Evolutionary conservation across 2,797 vertebrate species (phyloP).

Genomic region (Acanthurus leucopareius): DNA sequence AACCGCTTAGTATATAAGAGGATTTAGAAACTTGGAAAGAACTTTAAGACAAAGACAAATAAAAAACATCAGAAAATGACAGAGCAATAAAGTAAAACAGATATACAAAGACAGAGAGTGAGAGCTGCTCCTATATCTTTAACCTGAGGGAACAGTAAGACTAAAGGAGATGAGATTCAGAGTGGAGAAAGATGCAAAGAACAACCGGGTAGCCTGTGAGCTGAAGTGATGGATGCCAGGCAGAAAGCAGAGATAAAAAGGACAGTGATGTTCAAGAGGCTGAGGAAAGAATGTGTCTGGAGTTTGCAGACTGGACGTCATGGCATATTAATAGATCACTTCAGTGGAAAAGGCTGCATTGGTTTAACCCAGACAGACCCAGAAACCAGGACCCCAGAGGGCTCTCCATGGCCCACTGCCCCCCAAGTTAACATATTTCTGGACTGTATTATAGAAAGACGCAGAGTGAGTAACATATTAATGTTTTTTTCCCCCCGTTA

Average conservation of each 20-base stretch:
- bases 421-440: slow-evolving; percentile 10
- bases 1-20: slow-evolving; percentile 34
- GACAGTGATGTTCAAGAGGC: slow-evolving; percentile 40
- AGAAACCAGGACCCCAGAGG: slow-evolving; percentile 33
- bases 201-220: slow-evolving; percentile 46
- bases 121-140: slow-evolving; percentile 42
- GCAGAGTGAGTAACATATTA: slow-evolving; percentile 3
- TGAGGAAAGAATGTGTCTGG: slow-evolving; percentile 57
- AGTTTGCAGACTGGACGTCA: slow-evolving; percentile 61
- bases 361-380: slow-evolving; percentile 37
- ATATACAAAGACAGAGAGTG: slow-evolving; percentile 38
- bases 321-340: slow-evolving; percentile 64
- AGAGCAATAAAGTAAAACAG: slow-evolving; percentile 50
- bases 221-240: slow-evolving; percentile 62
- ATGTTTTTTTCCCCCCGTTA: background rate
- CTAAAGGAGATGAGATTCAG: slow-evolving; percentile 47
- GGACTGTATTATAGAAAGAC: background rate
- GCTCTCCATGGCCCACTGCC: slow-evolving; percentile 3
- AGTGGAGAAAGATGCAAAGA: slow-evolving; percentile 41
- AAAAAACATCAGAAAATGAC: slow-evolving; percentile 42
- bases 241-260: slow-evolving; percentile 47
- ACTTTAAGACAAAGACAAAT: slow-evolving; percentile 45
- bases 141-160: slow-evolving; percentile 60
- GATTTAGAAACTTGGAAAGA: slow-evolving; percentile 55
- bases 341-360: slow-evolving; percentile 40